A percentile compares a stretch with the other conserved stretches of the same genome.
Evolutionary conservation across 2,888 invertebrate species (phyloP).

Genomic region (Pharmacophagus antenor): DNA sequence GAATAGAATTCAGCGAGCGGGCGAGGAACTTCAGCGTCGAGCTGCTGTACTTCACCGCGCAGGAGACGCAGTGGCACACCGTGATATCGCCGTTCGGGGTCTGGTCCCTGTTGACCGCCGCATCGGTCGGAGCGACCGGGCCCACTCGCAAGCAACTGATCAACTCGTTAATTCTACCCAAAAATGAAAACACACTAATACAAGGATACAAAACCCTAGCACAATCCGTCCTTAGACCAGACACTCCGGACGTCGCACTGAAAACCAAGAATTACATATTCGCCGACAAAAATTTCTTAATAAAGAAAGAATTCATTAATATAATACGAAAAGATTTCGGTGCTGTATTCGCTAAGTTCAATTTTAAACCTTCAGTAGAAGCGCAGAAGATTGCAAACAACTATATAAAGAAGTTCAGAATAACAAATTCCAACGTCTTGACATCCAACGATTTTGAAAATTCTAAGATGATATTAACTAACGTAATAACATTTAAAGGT

Average conservation of each 20-base stretch:
- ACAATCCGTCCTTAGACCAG: conserved; percentile 46
- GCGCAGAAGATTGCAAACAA: conserved; percentile 53
- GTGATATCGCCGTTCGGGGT: conserved; percentile 69
- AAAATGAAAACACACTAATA: conserved; percentile 42
- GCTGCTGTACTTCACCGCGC: conserved; percentile 56
- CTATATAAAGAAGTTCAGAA: conserved; percentile 55
- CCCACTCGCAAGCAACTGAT: conserved; percentile 52
- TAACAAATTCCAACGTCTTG: conserved; percentile 56
- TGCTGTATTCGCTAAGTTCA: conserved; percentile 52
- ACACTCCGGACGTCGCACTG: conserved; percentile 50
- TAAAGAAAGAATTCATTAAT: conserved; percentile 40
- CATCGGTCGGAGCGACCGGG: conserved; percentile 57
- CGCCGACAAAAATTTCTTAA: conserved; percentile 52
- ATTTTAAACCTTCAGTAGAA: conserved; percentile 52
- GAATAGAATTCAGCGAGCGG: conserved; percentile 57
- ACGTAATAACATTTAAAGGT: conserved; percentile 86
- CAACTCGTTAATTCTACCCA: conserved; percentile 57
- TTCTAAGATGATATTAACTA: conserved; percentile 83
- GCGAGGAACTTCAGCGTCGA: conserved; percentile 64
- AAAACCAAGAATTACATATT: conserved; percentile 63
- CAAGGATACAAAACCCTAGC: conserved; percentile 52
- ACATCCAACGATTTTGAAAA: conserved; percentile 72
- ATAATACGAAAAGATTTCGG: conserved; percentile 53
- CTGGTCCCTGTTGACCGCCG: conserved; percentile 65
- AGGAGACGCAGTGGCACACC: conserved; percentile 56